Evolutionary conservation across 2,113 vertebrate species (phyloP).

Genomic region (Podiceps cristatus): DNA sequence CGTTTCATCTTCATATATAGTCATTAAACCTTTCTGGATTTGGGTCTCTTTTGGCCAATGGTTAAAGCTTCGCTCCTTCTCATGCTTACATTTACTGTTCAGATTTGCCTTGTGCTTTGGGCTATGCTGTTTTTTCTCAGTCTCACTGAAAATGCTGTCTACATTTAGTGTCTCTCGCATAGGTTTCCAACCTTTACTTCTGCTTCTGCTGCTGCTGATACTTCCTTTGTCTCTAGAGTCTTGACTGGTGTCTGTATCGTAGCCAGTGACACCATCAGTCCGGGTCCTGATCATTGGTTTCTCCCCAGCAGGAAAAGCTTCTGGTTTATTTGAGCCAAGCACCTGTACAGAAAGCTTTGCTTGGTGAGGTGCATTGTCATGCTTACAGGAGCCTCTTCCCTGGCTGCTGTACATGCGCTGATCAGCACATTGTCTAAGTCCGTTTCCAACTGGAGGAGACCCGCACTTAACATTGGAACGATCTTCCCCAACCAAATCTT

Average conservation of each 20-base stretch:
- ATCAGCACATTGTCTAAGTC: slow-evolving; percentile 79
- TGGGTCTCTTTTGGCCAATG: slow-evolving; percentile 80
- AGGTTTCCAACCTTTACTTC: slow-evolving; percentile 86
- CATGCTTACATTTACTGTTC: slow-evolving; percentile 67
- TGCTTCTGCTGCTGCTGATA: slow-evolving; percentile 59
- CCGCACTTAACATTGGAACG: slow-evolving; percentile 75
- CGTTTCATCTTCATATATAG: slow-evolving; percentile 94
- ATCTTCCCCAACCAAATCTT: slow-evolving; percentile 82
- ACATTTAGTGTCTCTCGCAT: slow-evolving; percentile 91
- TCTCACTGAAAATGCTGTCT: slow-evolving; percentile 90
- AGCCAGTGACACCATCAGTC: slow-evolving; percentile 78
- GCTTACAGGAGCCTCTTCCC: slow-evolving; percentile 82
- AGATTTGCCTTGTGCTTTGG: slow-evolving; percentile 76
- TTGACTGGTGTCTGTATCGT: slow-evolving; percentile 91
- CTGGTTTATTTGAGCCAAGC: slow-evolving; percentile 44
- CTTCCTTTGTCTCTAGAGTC: slow-evolving; percentile 81
- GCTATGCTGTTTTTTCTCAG: slow-evolving; percentile 83
- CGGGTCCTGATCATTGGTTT: slow-evolving; percentile 48
- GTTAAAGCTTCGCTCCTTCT: slow-evolving; percentile 72
- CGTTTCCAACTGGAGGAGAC: slow-evolving; percentile 83
- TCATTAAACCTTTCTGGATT: slow-evolving; percentile 89
- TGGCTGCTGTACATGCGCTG: slow-evolving; percentile 84
- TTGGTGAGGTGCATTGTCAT: slow-evolving; percentile 67
- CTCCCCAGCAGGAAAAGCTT: slow-evolving; percentile 38
- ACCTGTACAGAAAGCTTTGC: slow-evolving; percentile 52